phyloP scores from a whole-genome alignment of 2,888 invertebrate species.

The Andrena flavipes region DNA sequence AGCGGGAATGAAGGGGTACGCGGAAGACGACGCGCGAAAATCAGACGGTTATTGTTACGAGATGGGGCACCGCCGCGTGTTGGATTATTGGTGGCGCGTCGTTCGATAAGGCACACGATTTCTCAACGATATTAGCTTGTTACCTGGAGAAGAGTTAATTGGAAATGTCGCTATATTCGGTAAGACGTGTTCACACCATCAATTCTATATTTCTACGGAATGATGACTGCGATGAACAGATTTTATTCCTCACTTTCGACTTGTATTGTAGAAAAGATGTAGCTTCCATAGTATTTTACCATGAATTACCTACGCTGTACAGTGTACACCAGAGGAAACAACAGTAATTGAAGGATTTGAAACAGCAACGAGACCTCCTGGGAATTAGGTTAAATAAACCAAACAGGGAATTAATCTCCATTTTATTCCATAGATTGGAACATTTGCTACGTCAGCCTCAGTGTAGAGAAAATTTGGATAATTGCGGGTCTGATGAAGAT shows the following conservation, averaged over 20 bases:
- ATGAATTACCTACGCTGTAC: too few species aligned
- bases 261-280: too few species aligned
- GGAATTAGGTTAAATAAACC: background rate
- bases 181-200: too few species aligned
- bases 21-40: slow-evolving; percentile 25
- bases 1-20: slow-evolving; percentile 43
- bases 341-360: too few species aligned
- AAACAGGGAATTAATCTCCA: slow-evolving; percentile 1
- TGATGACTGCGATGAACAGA: too few species aligned
- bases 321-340: too few species aligned
- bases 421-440: background rate
- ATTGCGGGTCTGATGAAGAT: slow-evolving; percentile 4
- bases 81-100: background rate
- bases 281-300: too few species aligned
- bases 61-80: background rate
- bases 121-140: background rate
- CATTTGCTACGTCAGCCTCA: background rate
- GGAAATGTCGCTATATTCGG: too few species aligned
- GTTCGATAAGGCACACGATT: background rate
- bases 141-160: background rate
- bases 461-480: background rate
- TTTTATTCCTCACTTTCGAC: too few species aligned
- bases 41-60: slow-evolving; percentile 27
- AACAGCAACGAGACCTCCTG: background rate
- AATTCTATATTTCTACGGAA: too few species aligned